A percentile compares a stretch with the other conserved stretches of the same genome.
Conservation (phyloP, 2,888 invertebrate species). For the Drosophila macrospina region DNA sequence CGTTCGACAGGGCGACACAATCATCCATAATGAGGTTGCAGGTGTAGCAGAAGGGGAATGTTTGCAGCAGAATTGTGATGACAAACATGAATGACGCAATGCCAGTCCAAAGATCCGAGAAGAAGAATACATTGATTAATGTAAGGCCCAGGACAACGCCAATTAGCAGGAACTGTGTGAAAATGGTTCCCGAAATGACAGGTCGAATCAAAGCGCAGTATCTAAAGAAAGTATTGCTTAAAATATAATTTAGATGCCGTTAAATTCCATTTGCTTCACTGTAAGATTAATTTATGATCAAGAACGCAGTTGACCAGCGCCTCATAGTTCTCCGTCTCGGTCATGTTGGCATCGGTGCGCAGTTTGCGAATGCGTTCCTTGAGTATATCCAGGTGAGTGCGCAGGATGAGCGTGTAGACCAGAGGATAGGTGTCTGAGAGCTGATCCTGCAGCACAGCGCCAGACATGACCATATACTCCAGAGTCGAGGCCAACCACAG, state of each 20-base stretch:
- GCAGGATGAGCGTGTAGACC: constrained; percentile 64
- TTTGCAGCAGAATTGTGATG: constrained; percentile 62
- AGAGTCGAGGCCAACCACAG: constrained; percentile 59
- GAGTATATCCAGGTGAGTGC: constrained; percentile 66
- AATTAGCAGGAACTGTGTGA: constrained; percentile 71
- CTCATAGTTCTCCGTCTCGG: constrained; percentile 63
- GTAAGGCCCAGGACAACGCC: constrained; percentile 68
- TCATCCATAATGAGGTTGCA: constrained; percentile 74
- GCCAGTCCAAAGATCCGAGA: constrained; percentile 61
- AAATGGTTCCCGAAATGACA: constrained; percentile 75
- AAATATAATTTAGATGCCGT: neutral
- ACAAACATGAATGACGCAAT: constrained; percentile 64
- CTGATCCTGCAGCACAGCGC: constrained; percentile 69
- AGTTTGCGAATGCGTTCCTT: constrained; percentile 59
- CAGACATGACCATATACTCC: constrained; percentile 65
- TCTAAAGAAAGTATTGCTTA: constrained; percentile 19
- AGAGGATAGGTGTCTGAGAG: constrained; percentile 66
- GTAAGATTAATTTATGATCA: constrained; percentile 75
- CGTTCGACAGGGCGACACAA: constrained; percentile 59
- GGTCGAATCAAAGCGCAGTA: constrained; percentile 63
- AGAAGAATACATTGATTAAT: constrained; percentile 68
- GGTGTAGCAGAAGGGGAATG: constrained; percentile 76
- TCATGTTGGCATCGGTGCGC: constrained; percentile 43
- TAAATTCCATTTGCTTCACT: constrained; percentile 39
- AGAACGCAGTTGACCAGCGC: constrained; percentile 68